phyloP scores from a whole-genome alignment of 2,888 invertebrate genomes.

The Tethea ocularis region DNA sequence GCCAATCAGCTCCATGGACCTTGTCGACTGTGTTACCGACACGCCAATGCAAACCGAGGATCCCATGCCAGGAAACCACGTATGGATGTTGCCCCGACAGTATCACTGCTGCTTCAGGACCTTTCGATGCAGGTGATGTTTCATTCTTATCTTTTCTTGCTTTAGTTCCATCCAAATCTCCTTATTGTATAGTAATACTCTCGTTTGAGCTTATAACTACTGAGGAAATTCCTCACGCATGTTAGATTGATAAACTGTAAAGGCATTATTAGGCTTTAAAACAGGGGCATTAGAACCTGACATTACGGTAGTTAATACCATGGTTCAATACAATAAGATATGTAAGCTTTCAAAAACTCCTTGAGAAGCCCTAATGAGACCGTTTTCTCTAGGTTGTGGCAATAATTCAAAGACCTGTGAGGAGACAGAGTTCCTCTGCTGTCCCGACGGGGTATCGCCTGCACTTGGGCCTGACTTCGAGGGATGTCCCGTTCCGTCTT shows the following conservation, averaged over 20 bases:
- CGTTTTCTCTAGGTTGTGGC: conserved; percentile 84
- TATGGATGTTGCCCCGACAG: conserved; percentile 95
- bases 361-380: too few species aligned
- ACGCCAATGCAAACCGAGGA: conserved; percentile 85
- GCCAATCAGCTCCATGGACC: conserved; percentile 71
- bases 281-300: too few species aligned
- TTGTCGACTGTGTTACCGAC: conserved; percentile 80
- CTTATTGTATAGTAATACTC: too few species aligned
- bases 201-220: too few species aligned
- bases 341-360: too few species aligned
- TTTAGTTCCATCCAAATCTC: background rate
- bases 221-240: too few species aligned
- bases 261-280: too few species aligned
- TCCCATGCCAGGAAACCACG: conserved; percentile 83
- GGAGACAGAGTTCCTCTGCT: conserved; percentile 91
- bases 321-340: too few species aligned
- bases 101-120: conserved; percentile 89
- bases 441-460: conserved; percentile 91
- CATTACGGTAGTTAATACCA: too few species aligned
- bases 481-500: conserved; percentile 90
- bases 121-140: conserved; percentile 88
- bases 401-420: conserved; percentile 88
- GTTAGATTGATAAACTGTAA: too few species aligned
- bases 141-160: background rate
- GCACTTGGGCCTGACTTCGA: conserved; percentile 87